phyloP scores from a whole-genome alignment of 2,888 invertebrate genomes.

The Tetragnatha montana region DNA sequence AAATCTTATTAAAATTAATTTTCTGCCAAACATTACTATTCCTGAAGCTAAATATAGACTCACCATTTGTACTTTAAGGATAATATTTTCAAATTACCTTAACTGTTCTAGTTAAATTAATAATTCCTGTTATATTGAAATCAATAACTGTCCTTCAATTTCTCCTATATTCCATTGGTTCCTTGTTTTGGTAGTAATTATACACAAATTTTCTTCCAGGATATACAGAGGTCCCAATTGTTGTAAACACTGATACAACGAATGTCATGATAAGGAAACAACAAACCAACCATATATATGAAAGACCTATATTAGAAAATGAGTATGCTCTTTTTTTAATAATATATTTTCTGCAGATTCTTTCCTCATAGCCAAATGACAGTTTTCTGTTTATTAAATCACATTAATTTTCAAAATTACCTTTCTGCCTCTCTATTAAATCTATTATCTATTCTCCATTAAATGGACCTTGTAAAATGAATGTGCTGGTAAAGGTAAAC shows the following conservation, averaged over 20 bases:
- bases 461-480: too few relatives aligned
- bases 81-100: background rate
- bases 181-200: background rate
- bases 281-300: slow-evolving; percentile 49
- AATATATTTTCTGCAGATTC: background rate
- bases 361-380: too few relatives aligned
- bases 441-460: too few relatives aligned
- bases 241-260: slow-evolving; percentile 52
- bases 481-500: too few relatives aligned
- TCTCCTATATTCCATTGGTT: background rate
- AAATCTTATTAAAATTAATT: too few relatives aligned
- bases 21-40: too few relatives aligned
- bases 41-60: background rate
- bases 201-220: slow-evolving; percentile 10
- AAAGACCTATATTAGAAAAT: slow-evolving; percentile 55
- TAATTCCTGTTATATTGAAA: too few relatives aligned
- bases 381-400: too few relatives aligned
- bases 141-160: background rate
- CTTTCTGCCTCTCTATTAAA: too few relatives aligned
- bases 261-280: slow-evolving; percentile 43
- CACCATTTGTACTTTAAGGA: background rate
- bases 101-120: background rate
- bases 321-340: slow-evolving; percentile 38
- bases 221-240: slow-evolving; percentile 48
- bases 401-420: too few relatives aligned